Evolutionary conservation across 2,113 vertebrate genomes (phyloP).

Genomic region (Xiphophorus hellerii): DNA sequence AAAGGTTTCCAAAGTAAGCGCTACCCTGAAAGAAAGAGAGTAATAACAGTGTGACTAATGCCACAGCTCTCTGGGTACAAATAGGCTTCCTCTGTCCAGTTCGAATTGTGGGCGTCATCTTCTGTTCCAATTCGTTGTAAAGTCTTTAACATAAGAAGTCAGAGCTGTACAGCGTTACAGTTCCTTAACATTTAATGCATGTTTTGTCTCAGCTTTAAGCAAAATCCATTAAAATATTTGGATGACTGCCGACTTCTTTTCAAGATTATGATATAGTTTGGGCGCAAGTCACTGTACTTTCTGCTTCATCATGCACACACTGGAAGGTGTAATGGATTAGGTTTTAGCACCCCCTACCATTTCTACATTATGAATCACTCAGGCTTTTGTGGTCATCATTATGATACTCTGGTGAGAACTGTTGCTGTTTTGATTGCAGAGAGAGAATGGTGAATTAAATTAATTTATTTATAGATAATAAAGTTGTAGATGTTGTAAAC

Average conservation of each 20-base stretch:
- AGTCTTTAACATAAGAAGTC: constrained; percentile 22
- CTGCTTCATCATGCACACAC: constrained; percentile 25
- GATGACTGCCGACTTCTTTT: background rate
- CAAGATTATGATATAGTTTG: constrained; percentile 23
- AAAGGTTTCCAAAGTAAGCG: constrained; percentile 38
- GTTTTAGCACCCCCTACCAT: constrained; percentile 68
- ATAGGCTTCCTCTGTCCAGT: constrained; percentile 24
- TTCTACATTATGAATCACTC: constrained; percentile 44
- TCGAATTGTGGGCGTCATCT: constrained; percentile 1
- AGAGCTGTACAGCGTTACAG: constrained; percentile 19
- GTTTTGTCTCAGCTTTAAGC: constrained; percentile 12
- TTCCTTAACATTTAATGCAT: constrained; percentile 25
- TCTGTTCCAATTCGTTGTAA: constrained; percentile 16
- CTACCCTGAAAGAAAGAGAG: constrained; percentile 30
- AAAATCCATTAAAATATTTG: constrained; percentile 33
- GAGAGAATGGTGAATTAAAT: constrained; percentile 23
- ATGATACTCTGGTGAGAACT: constrained; percentile 8
- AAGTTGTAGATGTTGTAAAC: constrained; percentile 17
- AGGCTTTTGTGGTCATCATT: constrained; percentile 21
- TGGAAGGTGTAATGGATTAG: constrained; percentile 58
- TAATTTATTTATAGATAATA: constrained; percentile 15
- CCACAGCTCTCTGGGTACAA: constrained; percentile 25
- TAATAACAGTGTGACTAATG: constrained; percentile 62
- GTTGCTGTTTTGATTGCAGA: constrained; percentile 23
- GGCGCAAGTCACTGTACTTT: background rate